A percentile compares a stretch with the other conserved stretches of the same genome.
These are phyloP conservation scores for Caenorhabditis drosophilae DNA, from an alignment of 2,888 invertebrate species.

Conservation along the genomic window DNA sequence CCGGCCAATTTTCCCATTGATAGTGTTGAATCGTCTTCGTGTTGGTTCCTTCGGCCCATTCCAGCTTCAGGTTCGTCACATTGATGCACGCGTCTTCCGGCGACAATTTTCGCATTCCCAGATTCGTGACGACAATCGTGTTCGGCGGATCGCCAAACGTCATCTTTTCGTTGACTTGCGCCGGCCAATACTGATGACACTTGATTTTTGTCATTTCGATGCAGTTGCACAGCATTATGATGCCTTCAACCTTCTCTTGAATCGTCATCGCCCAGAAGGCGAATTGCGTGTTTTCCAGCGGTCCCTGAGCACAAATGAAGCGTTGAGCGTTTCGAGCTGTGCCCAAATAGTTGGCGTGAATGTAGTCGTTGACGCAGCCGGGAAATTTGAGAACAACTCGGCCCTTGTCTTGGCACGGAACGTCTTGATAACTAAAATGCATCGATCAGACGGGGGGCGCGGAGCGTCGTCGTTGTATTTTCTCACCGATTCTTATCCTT, in stretches of 20 bases:
- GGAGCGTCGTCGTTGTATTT: no score
- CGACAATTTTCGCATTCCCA: slow-evolving; percentile 11
- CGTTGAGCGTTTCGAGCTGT: slow-evolving; percentile 39
- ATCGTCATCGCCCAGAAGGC: slow-evolving; percentile 44
- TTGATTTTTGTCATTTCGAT: slow-evolving; percentile 43
- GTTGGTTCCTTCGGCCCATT: slow-evolving; percentile 20
- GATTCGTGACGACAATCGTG: slow-evolving; percentile 14
- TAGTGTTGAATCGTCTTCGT: slow-evolving; percentile 33
- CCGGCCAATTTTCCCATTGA: slow-evolving; percentile 56
- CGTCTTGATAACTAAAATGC: slow-evolving; percentile 40
- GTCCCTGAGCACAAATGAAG: slow-evolving; percentile 55
- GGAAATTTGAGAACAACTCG: slow-evolving; percentile 44
- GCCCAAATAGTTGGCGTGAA: slow-evolving; percentile 52
- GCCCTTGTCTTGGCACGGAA: slow-evolving; percentile 48
- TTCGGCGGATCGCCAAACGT: slow-evolving; percentile 29
- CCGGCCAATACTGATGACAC: slow-evolving; percentile 40
- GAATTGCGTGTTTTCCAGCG: slow-evolving; percentile 32
- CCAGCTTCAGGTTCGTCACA: slow-evolving; percentile 18
- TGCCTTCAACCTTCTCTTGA: slow-evolving; percentile 26
- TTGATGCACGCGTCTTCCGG: slow-evolving; percentile 24
- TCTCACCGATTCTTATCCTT: slow-evolving; percentile 41
- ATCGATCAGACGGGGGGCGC: neutral
- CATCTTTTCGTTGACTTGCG: slow-evolving; percentile 14
- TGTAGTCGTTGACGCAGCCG: slow-evolving; percentile 39
- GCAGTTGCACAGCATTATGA: slow-evolving; percentile 53